Percentiles rank a stretch among this genome's conserved stretches.
Evolutionary conservation across 2,797 vertebrate genomes (phyloP).

Genomic region (Cirrhinus mrigala): DNA sequence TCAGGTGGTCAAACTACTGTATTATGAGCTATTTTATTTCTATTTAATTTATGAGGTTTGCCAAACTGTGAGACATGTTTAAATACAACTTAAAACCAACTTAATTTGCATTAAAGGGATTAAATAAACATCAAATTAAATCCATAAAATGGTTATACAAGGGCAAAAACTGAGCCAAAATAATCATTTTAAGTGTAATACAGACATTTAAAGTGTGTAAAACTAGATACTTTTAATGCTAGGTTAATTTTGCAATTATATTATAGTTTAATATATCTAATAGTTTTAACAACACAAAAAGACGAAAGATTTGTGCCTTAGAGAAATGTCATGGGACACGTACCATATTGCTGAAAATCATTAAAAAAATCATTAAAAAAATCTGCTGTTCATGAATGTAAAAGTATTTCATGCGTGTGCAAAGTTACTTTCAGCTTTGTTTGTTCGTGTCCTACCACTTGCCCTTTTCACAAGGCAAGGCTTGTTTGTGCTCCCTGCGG

Average conservation of each 20-base stretch:
- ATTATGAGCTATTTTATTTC: not conserved
- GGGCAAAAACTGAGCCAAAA: not conserved
- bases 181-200: not conserved
- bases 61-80: not conserved
- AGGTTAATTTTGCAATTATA: not conserved
- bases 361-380: not conserved
- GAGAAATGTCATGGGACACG: not conserved
- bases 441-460: not conserved
- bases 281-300: not conserved
- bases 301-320: not conserved
- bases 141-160: not conserved
- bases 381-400: not conserved
- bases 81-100: not conserved
- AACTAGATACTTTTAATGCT: not conserved
- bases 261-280: not conserved
- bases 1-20: not conserved
- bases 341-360: not conserved
- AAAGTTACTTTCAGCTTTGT: not conserved
- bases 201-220: not conserved
- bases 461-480: slow-evolving; percentile 17
- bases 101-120: not conserved
- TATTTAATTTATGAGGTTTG: not conserved
- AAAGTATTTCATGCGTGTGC: not conserved
- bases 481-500: slow-evolving; percentile 34
- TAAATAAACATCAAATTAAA: not conserved